Conservation (phyloP, 2,888 invertebrate species). For the Nebria salina region DNA sequence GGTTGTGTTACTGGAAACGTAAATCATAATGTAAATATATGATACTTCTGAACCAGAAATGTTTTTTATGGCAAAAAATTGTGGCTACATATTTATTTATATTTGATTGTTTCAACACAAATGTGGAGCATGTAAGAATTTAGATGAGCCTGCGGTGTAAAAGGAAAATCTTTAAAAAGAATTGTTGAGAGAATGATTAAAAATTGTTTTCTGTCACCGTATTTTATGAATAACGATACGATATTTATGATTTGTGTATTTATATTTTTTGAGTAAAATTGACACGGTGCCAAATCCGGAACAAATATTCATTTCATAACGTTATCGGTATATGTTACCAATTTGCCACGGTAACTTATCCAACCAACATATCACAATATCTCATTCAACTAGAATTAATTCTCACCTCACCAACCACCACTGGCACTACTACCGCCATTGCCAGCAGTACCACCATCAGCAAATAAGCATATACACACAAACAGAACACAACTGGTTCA, state of each 20-base stretch:
- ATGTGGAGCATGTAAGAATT: neutral
- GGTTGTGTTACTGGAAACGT: too few relatives aligned
- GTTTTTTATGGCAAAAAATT: too few relatives aligned
- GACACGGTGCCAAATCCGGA: neutral
- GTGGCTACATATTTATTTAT: too few relatives aligned
- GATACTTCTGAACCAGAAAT: too few relatives aligned
- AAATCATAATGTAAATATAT: too few relatives aligned
- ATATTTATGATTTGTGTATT: neutral
- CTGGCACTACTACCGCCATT: neutral
- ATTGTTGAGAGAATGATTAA: neutral
- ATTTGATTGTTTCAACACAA: too few relatives aligned
- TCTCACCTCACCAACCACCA: neutral
- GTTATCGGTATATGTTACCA: neutral
- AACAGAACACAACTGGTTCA: neutral
- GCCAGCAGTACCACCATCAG: neutral
- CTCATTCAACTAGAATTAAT: neutral
- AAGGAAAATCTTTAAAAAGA: neutral
- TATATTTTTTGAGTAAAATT: neutral
- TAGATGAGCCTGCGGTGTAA: neutral
- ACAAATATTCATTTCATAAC: neutral
- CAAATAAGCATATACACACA: neutral
- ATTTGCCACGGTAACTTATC: neutral
- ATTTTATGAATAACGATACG: neutral
- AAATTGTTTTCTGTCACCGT: neutral
- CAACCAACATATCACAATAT: neutral